Base-by-base conservation (phyloP, 2,113 vertebrate genomes). In the Salvelinus namaycush region DNA sequence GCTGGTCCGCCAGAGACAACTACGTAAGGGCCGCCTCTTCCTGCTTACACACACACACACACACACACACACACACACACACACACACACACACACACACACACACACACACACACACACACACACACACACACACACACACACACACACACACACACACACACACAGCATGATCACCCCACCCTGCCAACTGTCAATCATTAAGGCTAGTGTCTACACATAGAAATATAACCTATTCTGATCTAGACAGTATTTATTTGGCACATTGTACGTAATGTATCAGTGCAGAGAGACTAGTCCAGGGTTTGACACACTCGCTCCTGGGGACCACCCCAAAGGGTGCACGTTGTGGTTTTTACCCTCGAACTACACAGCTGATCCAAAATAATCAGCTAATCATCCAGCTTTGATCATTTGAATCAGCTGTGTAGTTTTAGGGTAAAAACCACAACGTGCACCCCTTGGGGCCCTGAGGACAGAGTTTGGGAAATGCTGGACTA, bases 1-100 rank as follows among this genome's bases (percentile, higher is more conserved):
- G 97, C 92, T 99, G 98, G 98, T 99, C 98, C 12, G 98, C 98
- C 62, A 89, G 97, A 44, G 97, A 99, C 90, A 99, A 99, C 93
- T 99, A 99, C 0, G 97, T 99, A 90, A 98, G 93, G 22, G 5
- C 54, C 57, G 4, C 31, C 39, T 65, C 29, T 22, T 75, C 24
- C n/a, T 31, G 2, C 54, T n/a, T 5, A 11, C 22, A 14, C 39
- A 14, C 68, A 20, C 13, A 31, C 12, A 1, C 68, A 34, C 13
- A 59, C n/a, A 48, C 68, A 34, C 68, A 20, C 13, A 59, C 14
- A 48, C 68, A 34, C 68, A 34, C 13, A 59, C n/a, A 48, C 68
- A 34, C 68, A 34, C 13, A 59, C n/a, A 48, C 68, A 34, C 68
- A 34, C 13, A 59, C n/a, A 48, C 68, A 34, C 68, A 34, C 13